Percentiles rank a stretch among this genome's conserved stretches.
Conservation (phyloP, 2,888 invertebrate genomes). For the Caenorhabditis afra region DNA sequence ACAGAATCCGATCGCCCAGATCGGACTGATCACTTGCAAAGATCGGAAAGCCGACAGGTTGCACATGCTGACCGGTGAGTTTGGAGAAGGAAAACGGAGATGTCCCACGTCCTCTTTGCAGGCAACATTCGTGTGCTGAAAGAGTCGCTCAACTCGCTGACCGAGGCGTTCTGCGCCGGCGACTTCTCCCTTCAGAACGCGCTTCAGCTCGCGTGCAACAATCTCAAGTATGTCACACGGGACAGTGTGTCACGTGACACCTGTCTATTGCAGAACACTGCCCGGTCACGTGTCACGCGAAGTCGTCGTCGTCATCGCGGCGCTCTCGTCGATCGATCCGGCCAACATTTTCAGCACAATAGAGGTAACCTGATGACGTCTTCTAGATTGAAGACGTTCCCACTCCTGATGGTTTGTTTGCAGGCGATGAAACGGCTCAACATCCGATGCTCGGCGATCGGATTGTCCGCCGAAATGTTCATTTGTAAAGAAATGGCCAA, state of each 20-base stretch:
- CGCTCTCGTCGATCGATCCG: conserved; percentile 97
- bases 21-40: conserved; percentile 92
- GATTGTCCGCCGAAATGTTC: conserved; percentile 94
- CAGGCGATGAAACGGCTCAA: conserved; percentile 85
- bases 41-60: conserved; percentile 95
- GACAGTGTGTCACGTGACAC: no score
- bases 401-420: no score
- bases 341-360: conserved; percentile 91
- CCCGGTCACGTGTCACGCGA: conserved; percentile 96
- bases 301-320: conserved; percentile 92
- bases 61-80: conserved; percentile 91
- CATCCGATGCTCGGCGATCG: conserved; percentile 94
- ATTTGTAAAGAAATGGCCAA: conserved; percentile 91
- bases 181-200: conserved; percentile 98
- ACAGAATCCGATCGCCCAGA: conserved; percentile 97
- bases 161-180: conserved; percentile 87
- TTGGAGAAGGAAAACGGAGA: not conserved
- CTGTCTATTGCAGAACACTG: conserved; percentile 85
- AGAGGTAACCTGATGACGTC: conserved; percentile 82
- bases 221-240: no score
- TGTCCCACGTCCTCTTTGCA: conserved; percentile 14
- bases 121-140: conserved; percentile 81
- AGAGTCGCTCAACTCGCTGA: conserved; percentile 81
- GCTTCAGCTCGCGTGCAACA: conserved; percentile 89
- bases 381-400: no score